Percentiles rank a stretch among this genome's conserved stretches.
phyloP scores from a whole-genome alignment of 2,888 invertebrate genomes.

The Coleophora flavipennella region DNA sequence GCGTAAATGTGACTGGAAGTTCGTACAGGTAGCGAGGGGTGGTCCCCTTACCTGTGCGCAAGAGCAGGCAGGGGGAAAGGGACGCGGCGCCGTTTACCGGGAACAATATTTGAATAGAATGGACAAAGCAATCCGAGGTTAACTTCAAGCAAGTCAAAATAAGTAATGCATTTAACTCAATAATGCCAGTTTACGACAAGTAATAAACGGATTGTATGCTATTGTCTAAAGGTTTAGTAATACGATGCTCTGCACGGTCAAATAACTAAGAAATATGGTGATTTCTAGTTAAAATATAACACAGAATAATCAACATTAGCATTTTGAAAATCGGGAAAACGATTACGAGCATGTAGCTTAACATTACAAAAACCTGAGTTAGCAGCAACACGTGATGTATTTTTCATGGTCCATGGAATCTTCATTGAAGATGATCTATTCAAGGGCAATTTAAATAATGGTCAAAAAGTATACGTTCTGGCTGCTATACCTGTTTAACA shows the following conservation, averaged over 20 bases:
- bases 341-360: too few relatives aligned
- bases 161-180: too few relatives aligned
- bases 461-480: conserved; percentile 24
- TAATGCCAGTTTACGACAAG: too few relatives aligned
- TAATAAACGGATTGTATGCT: too few relatives aligned
- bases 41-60: conserved; percentile 53
- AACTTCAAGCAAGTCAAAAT: not conserved
- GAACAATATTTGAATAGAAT: conserved; percentile 55
- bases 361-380: conserved; percentile 9
- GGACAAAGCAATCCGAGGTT: conserved; percentile 25
- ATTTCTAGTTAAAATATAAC: too few relatives aligned
- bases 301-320: too few relatives aligned
- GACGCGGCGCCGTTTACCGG: conserved; percentile 48
- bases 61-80: conserved; percentile 36
- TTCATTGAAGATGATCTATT: conserved; percentile 41
- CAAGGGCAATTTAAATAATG: conserved; percentile 40
- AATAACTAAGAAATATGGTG: too few relatives aligned
- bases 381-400: conserved; percentile 32
- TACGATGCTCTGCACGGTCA: too few relatives aligned
- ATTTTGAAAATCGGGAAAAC: too few relatives aligned
- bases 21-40: conserved; percentile 51
- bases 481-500: conserved; percentile 20
- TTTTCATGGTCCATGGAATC: conserved; percentile 40
- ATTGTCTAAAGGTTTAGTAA: too few relatives aligned
- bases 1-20: conserved; percentile 24